phyloP scores from a whole-genome alignment of 1,140 invertebrate genomes.

The Polyergus mexicanus region DNA sequence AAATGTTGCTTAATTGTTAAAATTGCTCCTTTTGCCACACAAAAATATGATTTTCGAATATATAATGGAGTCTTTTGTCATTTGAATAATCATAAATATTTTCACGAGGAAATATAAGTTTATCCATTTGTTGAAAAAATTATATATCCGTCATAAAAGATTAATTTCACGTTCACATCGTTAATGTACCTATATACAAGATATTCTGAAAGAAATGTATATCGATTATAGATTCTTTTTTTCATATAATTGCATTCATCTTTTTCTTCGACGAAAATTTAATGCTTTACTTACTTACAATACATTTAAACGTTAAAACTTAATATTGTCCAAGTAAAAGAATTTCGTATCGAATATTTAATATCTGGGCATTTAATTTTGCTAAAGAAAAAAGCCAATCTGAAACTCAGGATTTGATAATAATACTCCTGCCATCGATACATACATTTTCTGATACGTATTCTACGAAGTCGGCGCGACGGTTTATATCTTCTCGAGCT shows the following conservation, averaged over 20 bases:
- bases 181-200: conserved; percentile 20
- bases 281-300: not conserved
- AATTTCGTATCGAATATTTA: not conserved
- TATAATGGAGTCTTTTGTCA: conserved; percentile 1
- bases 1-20: not conserved
- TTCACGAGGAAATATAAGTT: conserved; percentile 3
- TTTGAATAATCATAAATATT: conserved; percentile 24
- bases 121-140: conserved; percentile 52
- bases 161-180: conserved; percentile 19
- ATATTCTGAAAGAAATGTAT: conserved; percentile 22
- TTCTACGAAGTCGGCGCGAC: conserved; percentile 8
- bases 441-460: conserved; percentile 26
- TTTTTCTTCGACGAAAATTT: conserved; percentile 1
- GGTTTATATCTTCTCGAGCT: conserved; percentile 16
- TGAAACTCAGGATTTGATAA: not conserved
- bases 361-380: not conserved
- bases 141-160: conserved; percentile 15
- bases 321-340: not conserved
- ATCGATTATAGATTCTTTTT: conserved; percentile 13
- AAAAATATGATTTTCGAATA: not conserved
- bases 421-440: conserved; percentile 17
- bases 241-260: not conserved
- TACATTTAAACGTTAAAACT: too few species aligned
- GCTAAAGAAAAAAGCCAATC: not conserved
- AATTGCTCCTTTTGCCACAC: not conserved